These are phyloP conservation scores for Zelleria hepariella DNA, from an alignment of 2,888 invertebrate genomes.

Conservation along the genomic window DNA sequence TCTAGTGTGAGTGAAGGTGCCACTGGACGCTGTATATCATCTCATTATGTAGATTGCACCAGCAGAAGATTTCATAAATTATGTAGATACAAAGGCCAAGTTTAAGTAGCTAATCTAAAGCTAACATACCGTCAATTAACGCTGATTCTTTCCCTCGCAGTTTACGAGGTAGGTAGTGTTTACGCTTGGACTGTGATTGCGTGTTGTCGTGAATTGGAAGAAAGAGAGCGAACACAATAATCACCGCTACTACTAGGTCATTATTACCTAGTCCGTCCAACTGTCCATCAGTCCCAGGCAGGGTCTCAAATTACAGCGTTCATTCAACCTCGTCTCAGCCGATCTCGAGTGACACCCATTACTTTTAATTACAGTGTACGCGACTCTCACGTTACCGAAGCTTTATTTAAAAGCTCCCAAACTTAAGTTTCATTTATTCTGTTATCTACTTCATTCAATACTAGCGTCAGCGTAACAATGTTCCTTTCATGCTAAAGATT, in stretches of 20 bases:
- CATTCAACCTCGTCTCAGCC: background rate
- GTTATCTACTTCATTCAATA: no score
- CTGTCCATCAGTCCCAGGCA: background rate
- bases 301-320: background rate
- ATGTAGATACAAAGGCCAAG: no score
- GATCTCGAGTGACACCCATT: background rate
- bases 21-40: no score
- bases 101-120: no score
- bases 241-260: background rate
- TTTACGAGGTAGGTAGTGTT: no score
- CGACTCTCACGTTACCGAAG: background rate
- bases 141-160: no score
- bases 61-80: no score
- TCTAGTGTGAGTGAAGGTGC: no score
- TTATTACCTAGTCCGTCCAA: slow-evolving; percentile 1
- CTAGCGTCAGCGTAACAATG: no score
- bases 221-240: background rate
- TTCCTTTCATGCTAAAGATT: no score
- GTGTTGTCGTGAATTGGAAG: background rate
- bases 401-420: background rate
- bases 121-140: no score
- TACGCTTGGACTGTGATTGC: background rate
- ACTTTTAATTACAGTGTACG: background rate
- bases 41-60: no score
- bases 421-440: background rate